Conservation (phyloP, 2,113 vertebrate genomes). For the Rhizomys pruinosus region DNA sequence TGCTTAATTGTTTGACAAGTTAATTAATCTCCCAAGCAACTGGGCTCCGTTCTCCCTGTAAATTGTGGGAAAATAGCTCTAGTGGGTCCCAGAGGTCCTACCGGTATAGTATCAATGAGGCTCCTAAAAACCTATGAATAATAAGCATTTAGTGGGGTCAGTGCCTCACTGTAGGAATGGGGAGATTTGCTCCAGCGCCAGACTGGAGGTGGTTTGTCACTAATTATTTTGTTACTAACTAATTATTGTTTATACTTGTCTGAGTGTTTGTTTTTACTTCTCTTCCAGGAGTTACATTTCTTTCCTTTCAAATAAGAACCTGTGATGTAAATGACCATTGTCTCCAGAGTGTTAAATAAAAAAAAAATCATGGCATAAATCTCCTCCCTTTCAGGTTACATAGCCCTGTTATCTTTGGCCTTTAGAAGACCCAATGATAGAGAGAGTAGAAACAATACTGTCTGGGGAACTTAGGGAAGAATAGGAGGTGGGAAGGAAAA, state of each 20-base stretch:
- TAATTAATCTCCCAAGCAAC: constrained; percentile 88
- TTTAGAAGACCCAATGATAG: background rate
- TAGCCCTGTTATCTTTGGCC: no score
- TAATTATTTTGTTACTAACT: constrained; percentile 81
- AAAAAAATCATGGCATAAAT: constrained; percentile 31
- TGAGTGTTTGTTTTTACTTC: constrained; percentile 63
- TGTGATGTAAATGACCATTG: constrained; percentile 40
- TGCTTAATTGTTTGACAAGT: constrained; percentile 89
- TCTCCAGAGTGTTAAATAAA: constrained; percentile 62
- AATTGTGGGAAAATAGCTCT: constrained; percentile 76
- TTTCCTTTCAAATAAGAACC: constrained; percentile 67
- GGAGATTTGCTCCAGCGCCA: constrained; percentile 61
- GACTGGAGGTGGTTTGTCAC: constrained; percentile 74
- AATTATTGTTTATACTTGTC: constrained; percentile 74
- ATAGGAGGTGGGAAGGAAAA: no score
- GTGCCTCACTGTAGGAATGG: constrained; percentile 66
- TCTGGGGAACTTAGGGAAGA: background rate
- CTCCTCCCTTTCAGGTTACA: background rate
- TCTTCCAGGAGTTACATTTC: constrained; percentile 69
- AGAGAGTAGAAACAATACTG: background rate
- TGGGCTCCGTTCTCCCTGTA: constrained; percentile 80
- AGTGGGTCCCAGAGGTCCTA: constrained; percentile 80
- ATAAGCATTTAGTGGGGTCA: constrained; percentile 82
- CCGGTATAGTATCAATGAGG: constrained; percentile 73
- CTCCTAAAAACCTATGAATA: constrained; percentile 73